Percentiles rank a stretch among this genome's conserved stretches.
Conservation (phyloP, 2,113 vertebrate genomes). For the Canis aureus region DNA sequence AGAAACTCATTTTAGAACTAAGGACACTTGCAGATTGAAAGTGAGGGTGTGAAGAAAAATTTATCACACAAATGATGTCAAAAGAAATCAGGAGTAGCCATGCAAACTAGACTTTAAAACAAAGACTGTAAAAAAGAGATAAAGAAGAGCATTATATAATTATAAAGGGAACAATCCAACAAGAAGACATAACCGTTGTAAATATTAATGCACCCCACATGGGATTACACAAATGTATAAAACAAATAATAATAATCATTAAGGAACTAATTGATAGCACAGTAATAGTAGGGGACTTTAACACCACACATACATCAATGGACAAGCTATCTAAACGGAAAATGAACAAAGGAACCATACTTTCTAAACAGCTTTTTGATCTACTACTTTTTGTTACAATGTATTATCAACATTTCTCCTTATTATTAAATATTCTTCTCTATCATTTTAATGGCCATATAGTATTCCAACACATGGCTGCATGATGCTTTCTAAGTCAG, state of each 20-base stretch:
- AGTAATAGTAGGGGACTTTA: neutral
- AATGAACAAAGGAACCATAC: neutral
- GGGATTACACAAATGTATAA: neutral
- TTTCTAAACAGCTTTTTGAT: neutral
- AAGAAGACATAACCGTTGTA: neutral
- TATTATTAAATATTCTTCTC: constrained; percentile 26
- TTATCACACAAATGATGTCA: neutral
- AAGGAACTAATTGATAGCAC: neutral
- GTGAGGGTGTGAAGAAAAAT: neutral
- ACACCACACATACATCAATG: neutral
- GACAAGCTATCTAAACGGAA: neutral
- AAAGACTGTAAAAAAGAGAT: neutral
- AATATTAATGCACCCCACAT: neutral
- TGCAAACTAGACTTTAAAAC: neutral
- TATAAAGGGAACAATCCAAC: neutral
- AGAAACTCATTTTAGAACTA: neutral
- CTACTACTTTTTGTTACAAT: neutral
- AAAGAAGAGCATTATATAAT: neutral
- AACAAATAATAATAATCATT: neutral
- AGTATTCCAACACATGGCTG: neutral
- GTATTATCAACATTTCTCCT: neutral
- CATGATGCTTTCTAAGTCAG: neutral
- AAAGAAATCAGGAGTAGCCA: neutral
- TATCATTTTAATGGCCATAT: neutral
- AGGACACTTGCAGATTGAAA: neutral